phyloP scores from a whole-genome alignment of 2,113 vertebrate genomes.

The Bubo scandiacus region DNA sequence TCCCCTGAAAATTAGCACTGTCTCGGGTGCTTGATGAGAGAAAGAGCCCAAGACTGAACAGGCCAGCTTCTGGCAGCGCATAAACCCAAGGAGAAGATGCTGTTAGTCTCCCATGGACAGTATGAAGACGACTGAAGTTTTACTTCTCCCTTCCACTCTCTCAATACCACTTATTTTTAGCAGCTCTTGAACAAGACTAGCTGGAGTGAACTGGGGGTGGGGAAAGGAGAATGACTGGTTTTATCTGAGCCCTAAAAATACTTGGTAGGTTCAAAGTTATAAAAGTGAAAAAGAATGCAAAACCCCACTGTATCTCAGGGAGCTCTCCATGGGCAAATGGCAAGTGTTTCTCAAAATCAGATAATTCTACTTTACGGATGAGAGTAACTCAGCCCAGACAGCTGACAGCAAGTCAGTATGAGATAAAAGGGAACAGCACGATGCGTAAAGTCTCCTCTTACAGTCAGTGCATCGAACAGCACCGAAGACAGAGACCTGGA shows the following conservation, averaged over 20 bases:
- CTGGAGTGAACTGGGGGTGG: neutral
- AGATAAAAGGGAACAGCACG: neutral
- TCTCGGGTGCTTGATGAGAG: neutral
- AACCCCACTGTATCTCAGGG: neutral
- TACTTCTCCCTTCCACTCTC: neutral
- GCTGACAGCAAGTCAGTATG: neutral
- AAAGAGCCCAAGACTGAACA: neutral
- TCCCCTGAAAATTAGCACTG: neutral
- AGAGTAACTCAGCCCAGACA: neutral
- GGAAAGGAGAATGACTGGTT: neutral
- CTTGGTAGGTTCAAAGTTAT: neutral
- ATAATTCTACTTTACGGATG: neutral
- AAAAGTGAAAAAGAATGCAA: neutral
- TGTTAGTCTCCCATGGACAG: neutral
- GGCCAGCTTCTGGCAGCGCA: neutral
- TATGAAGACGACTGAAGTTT: neutral
- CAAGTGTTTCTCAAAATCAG: neutral
- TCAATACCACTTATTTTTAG: constrained; percentile 11
- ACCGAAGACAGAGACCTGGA: neutral
- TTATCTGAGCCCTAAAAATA: neutral
- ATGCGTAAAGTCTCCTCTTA: neutral
- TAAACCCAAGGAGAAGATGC: neutral
- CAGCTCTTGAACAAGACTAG: neutral
- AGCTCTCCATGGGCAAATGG: neutral
- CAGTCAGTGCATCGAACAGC: neutral